A percentile compares a stretch with the other conserved stretches of the same genome.
Conservation (phyloP, 2,888 invertebrate species). For the Theretra japonica region DNA sequence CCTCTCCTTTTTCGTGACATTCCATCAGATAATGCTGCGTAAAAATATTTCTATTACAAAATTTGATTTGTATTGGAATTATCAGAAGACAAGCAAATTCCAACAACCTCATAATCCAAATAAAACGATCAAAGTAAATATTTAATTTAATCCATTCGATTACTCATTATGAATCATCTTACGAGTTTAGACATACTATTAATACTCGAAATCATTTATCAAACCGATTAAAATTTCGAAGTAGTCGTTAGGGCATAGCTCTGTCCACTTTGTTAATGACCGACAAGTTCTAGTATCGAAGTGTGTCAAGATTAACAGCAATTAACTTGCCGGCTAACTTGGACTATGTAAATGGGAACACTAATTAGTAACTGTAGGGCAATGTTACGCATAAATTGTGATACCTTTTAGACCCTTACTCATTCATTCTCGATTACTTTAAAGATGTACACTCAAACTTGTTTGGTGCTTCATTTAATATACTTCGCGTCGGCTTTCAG, state of each 20-base stretch:
- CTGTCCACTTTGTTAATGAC: conserved; percentile 16
- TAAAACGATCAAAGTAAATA: not conserved
- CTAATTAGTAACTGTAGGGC: conserved; percentile 7
- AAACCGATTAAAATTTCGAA: not conserved
- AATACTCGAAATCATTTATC: not conserved
- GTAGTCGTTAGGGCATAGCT: not conserved
- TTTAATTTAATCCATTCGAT: too few relatives aligned
- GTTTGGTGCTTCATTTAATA: conserved; percentile 34
- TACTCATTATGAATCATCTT: not conserved
- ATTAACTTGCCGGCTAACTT: conserved; percentile 25
- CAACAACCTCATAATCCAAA: too few relatives aligned
- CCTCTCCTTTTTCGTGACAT: too few relatives aligned
- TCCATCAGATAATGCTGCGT: too few relatives aligned
- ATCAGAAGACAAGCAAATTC: too few relatives aligned
- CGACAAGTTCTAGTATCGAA: conserved; percentile 19
- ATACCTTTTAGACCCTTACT: not conserved
- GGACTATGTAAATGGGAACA: conserved; percentile 16
- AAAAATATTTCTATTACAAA: too few relatives aligned
- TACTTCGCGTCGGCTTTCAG: conserved; percentile 35
- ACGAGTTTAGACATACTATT: not conserved
- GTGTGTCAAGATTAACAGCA: conserved; percentile 30
- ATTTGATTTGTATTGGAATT: too few relatives aligned
- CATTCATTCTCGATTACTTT: conserved; percentile 32
- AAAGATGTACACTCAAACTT: conserved; percentile 35
- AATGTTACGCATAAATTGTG: conserved; percentile 25